phyloP scores from a whole-genome alignment of 2,113 vertebrate species.

The Larimichthys polyactis region DNA sequence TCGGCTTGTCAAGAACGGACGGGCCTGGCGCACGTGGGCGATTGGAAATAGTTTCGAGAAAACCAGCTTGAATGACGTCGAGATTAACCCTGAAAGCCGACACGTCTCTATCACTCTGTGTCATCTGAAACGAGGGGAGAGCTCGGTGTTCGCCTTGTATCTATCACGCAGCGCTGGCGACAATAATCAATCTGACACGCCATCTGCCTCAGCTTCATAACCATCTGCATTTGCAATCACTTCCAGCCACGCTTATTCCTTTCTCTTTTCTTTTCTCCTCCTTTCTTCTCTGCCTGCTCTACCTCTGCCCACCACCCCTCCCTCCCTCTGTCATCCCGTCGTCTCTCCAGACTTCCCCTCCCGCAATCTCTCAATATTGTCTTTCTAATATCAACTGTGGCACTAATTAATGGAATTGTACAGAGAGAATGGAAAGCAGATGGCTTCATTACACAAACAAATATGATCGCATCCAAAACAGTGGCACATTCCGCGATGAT shows the following conservation, averaged over 20 bases:
- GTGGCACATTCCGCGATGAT: constrained; percentile 64
- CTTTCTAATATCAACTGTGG: constrained; percentile 76
- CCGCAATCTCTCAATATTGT: constrained; percentile 74
- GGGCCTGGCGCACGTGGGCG: constrained; percentile 42
- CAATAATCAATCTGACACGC: constrained; percentile 84
- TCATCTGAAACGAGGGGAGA: constrained; percentile 67
- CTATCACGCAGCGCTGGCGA: constrained; percentile 67
- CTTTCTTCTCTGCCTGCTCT: not conserved
- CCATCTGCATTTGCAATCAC: constrained; percentile 82
- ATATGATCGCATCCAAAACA: constrained; percentile 74
- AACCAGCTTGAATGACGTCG: constrained; percentile 55
- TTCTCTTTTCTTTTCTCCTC: not conserved
- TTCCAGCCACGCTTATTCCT: constrained; percentile 59
- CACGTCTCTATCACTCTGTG: constrained; percentile 70
- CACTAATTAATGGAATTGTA: constrained; percentile 84
- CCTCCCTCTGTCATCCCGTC: constrained; percentile 19
- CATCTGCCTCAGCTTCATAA: constrained; percentile 82
- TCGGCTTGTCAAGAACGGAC: constrained; percentile 63
- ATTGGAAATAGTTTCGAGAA: constrained; percentile 57
- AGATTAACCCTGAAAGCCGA: constrained; percentile 65
- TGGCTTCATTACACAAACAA: constrained; percentile 81
- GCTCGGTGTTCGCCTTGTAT: constrained; percentile 63
- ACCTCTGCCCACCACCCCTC: constrained; percentile 1
- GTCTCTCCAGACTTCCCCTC: constrained; percentile 47
- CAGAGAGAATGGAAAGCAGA: constrained; percentile 80